Conservation (phyloP, 1,140 invertebrate species). For the Brachionus calyciflorus region DNA sequence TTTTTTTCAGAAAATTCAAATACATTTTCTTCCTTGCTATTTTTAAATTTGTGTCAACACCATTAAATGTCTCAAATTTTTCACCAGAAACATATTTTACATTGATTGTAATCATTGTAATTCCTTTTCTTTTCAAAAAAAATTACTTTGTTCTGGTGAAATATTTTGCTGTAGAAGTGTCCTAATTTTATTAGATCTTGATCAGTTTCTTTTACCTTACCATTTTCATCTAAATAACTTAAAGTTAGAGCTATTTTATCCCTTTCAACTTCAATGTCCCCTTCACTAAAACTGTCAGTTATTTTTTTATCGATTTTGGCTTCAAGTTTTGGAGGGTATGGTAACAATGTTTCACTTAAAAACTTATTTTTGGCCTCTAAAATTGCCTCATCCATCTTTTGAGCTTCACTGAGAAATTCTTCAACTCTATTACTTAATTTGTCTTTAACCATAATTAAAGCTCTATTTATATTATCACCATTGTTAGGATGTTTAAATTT, state of each 20-base stretch:
- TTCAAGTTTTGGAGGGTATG: background rate
- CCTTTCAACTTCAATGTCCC: background rate
- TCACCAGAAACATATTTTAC: background rate
- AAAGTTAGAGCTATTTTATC: background rate
- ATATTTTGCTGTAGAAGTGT: background rate
- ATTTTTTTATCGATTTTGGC: background rate
- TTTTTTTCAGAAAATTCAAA: background rate
- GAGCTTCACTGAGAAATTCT: background rate
- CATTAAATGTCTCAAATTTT: background rate
- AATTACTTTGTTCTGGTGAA: background rate
- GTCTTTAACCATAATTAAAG: background rate
- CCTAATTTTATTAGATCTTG: background rate
- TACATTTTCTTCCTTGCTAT: conserved; percentile 1
- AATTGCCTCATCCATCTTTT: conserved; percentile 1
- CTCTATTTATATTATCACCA: background rate
- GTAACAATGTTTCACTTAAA: background rate
- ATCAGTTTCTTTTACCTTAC: background rate
- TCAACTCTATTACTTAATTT: background rate
- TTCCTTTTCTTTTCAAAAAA: background rate
- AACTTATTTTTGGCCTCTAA: background rate
- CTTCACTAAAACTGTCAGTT: background rate
- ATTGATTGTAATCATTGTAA: background rate
- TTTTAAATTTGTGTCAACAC: background rate
- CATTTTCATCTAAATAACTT: background rate
- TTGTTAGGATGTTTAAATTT: background rate